Percentiles rank a stretch among this genome's conserved stretches.
These are phyloP conservation scores for Silurus lanzhouensis DNA, from an alignment of 2,797 vertebrate species.

Conservation along the genomic window DNA sequence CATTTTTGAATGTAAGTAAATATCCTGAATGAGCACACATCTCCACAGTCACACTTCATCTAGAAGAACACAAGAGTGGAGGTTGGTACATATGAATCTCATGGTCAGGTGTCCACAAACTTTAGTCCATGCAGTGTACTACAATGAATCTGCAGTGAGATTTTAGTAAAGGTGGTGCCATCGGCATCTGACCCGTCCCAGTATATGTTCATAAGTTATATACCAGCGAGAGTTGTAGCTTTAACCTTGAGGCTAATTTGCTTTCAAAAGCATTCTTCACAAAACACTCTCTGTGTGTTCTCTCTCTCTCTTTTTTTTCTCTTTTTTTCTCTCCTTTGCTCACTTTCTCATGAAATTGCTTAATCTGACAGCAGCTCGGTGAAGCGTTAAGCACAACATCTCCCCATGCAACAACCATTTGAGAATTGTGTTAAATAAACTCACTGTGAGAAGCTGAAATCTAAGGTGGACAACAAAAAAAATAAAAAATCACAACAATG, in stretches of 20 bases:
- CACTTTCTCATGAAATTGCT: constrained; percentile 63
- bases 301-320: constrained; percentile 6
- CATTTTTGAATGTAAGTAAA: too few relatives aligned
- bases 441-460: neutral
- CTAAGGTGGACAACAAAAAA: neutral
- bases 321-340: constrained; percentile 12
- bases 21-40: too few relatives aligned
- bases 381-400: constrained; percentile 49
- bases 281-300: neutral
- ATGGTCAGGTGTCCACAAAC: too few relatives aligned
- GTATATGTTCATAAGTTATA: constrained; percentile 14
- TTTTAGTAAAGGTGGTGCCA: neutral
- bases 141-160: neutral
- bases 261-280: constrained; percentile 31
- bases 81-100: too few relatives aligned
- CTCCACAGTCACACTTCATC: too few relatives aligned
- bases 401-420: constrained; percentile 46
- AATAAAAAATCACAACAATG: neutral
- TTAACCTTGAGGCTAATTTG: constrained; percentile 50
- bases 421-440: constrained; percentile 47
- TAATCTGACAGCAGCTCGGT: constrained; percentile 51
- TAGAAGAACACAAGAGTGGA: too few relatives aligned
- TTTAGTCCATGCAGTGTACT: too few relatives aligned
- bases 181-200: neutral
- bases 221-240: constrained; percentile 28